Evolutionary conservation across 2,797 vertebrate species (phyloP).

Genomic region (Agapornis canus): DNA sequence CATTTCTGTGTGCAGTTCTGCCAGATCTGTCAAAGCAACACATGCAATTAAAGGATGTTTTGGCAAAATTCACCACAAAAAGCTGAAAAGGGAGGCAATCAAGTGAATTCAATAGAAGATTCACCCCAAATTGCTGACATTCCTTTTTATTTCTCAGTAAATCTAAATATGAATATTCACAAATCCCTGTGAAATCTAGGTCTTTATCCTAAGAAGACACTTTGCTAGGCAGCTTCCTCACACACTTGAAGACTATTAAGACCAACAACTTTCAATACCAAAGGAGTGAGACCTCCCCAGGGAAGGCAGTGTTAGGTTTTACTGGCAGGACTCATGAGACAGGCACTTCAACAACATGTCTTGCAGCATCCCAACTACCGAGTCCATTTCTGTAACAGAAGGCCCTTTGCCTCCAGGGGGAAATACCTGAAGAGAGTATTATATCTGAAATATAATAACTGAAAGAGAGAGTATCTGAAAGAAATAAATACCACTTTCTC

Average conservation of each 20-base stretch:
- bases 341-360: background rate
- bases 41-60: background rate
- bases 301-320: accelerated
- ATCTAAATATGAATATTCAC: constrained; percentile 4
- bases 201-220: background rate
- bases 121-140: background rate
- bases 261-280: background rate
- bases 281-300: background rate
- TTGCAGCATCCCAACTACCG: background rate
- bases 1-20: background rate
- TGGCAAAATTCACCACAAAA: background rate
- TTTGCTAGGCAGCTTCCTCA: background rate
- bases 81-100: background rate
- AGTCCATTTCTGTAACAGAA: background rate
- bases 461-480: background rate
- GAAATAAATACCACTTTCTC: background rate
- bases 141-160: background rate
- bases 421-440: background rate
- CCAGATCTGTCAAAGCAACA: background rate
- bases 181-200: background rate
- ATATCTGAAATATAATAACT: too few species aligned
- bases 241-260: background rate
- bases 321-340: background rate
- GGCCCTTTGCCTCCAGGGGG: background rate
- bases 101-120: background rate